Base-by-base conservation (phyloP, 1,140 invertebrate genomes). In the Drosophila fuyamai region DNA sequence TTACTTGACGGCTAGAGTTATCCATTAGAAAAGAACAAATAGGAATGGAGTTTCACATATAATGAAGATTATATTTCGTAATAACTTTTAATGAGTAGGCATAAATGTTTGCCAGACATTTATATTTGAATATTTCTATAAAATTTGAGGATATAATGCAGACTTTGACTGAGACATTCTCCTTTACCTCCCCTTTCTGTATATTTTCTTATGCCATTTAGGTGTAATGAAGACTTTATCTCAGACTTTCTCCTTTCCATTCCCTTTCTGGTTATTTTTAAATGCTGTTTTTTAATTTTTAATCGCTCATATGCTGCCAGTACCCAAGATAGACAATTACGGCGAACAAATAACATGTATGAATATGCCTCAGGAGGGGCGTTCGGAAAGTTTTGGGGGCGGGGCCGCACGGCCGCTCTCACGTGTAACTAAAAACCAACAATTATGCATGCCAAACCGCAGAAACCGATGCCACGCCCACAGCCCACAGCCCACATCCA, bases 351-450 rank as follows among this genome's bases (percentile, higher is more conserved):
- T 67, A 43, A 35, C 29, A 51, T 23, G 46, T 51, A 66, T 51
- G n/a, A 41, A 51, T 50, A 58, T 32, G 29, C 36, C 43, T 36
- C 8, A 2, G 51, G 35, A 8, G 4, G 9, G 36, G 6, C 5
- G 18, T 7, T 16, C 8, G 8, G 40, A 67, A 36, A 27, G 59
- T 48, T 23, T 7, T 9, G 16, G 13, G 27, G 14, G n/a, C 27
- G 41, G 16, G 13, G 51, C 50, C 40, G 63, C 55, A 66, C 43
- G 54, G 44, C 66, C 44, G 56, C 16, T 32, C 66, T 72, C 76
- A 84, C 84, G 79, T 88, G 83, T 83, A 88, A 88, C 83, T 88
- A 88, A 88, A 88, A 88, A 89, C 83, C 83, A 88, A 88, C 83
- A 88, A 88, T 88, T 88, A 88, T 88, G 83, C 83, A 88, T 88